These are phyloP conservation scores for Dryadula phaetusa DNA, from an alignment of 2,888 invertebrate genomes.

Conservation along the genomic window DNA sequence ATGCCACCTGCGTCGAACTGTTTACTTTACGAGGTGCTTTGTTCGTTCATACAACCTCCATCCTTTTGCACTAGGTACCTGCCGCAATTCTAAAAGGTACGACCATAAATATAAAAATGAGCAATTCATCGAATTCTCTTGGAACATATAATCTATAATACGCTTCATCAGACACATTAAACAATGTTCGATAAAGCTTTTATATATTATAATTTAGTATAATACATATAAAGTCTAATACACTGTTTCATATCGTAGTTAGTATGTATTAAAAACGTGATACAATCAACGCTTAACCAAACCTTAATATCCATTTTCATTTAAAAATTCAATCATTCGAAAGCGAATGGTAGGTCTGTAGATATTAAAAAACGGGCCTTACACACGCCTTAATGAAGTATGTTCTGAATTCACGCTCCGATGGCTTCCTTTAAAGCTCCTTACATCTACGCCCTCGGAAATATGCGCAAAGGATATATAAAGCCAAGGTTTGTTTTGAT, in stretches of 20 bases:
- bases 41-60: conserved; percentile 45
- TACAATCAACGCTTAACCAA: neutral
- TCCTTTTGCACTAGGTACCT: conserved; percentile 51
- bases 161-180: neutral
- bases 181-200: neutral
- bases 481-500: conserved; percentile 49
- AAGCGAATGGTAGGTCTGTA: conserved; percentile 28
- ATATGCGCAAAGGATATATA: conserved; percentile 52
- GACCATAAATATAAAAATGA: conserved; percentile 41
- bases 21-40: conserved; percentile 55
- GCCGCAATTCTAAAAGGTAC: conserved; percentile 29
- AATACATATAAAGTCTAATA: neutral
- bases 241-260: neutral
- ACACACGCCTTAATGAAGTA: conserved; percentile 61
- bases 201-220: neutral
- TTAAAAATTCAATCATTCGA: conserved; percentile 32
- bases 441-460: conserved; percentile 51
- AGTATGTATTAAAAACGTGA: conserved; percentile 10
- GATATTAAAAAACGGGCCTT: conserved; percentile 42
- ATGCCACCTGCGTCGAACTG: conserved; percentile 53
- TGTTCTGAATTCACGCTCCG: conserved; percentile 58
- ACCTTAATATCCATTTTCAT: conserved; percentile 21
- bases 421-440: conserved; percentile 54
- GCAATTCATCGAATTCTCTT: conserved; percentile 27
- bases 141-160: neutral